phyloP scores from a whole-genome alignment of 2,113 vertebrate species.

The Mohoua ochrocephala region DNA sequence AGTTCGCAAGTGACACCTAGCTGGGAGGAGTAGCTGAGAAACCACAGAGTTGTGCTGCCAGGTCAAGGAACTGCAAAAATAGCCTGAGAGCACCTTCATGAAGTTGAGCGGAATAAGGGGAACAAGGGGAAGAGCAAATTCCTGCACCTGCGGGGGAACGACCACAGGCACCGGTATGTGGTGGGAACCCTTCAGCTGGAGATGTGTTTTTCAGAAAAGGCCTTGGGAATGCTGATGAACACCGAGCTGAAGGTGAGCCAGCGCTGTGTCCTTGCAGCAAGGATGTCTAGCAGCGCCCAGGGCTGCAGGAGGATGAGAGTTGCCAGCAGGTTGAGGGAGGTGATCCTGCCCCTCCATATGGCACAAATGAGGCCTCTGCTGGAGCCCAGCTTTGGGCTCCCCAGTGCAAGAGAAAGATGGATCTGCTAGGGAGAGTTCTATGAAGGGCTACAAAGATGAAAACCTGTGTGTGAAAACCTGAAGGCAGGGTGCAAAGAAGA shows the following conservation, averaged over 20 bases:
- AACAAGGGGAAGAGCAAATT: not conserved
- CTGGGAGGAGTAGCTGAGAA: not conserved
- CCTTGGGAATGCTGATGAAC: not conserved
- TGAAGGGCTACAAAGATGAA: not conserved
- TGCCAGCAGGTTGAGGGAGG: not conserved
- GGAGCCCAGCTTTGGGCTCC: not conserved
- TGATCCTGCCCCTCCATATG: not conserved
- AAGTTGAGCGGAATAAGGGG: not conserved
- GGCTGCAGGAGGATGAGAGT: not conserved
- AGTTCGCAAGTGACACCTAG: not conserved
- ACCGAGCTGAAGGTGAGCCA: not conserved
- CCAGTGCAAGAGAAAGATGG: not conserved
- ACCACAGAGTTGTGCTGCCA: not conserved
- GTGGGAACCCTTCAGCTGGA: not conserved
- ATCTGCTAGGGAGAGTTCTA: not conserved
- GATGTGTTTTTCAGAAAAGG: not conserved
- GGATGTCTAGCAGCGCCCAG: not conserved
- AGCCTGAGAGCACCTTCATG: not conserved
- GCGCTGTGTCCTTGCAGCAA: not conserved
- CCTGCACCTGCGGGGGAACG: no score
- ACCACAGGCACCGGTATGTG: no score
- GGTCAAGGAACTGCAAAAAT: not conserved
- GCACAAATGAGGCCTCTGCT: not conserved
- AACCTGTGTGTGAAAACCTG: not conserved
- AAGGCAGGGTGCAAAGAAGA: not conserved